phyloP scores from a whole-genome alignment of 2,888 invertebrate species.

The Acanthosepion esculentum region DNA sequence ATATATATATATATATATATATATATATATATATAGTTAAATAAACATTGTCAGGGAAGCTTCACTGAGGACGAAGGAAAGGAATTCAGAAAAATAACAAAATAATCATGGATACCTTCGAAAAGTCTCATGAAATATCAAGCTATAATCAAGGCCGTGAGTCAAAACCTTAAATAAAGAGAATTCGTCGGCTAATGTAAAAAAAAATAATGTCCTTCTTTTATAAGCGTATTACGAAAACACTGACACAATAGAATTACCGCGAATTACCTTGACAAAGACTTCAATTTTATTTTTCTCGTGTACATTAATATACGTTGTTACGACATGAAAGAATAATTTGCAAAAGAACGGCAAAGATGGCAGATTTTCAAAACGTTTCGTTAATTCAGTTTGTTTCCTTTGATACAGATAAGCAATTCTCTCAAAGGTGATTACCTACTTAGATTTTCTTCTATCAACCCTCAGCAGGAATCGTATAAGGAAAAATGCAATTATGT shows the following conservation, averaged over 20 bases:
- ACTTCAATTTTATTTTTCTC: neutral
- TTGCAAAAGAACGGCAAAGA: neutral
- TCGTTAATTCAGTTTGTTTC: neutral
- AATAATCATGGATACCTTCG: no score
- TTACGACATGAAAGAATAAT: neutral
- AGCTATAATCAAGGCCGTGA: no score
- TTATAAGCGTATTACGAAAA: neutral
- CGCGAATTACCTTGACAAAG: neutral
- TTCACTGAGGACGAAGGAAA: no score
- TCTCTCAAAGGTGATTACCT: neutral
- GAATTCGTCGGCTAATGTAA: neutral
- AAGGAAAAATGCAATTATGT: no score
- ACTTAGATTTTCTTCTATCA: no score
- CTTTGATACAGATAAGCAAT: neutral
- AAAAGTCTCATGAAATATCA: no score
- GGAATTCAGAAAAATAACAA: no score
- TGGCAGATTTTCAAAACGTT: neutral
- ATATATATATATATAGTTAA: no score
- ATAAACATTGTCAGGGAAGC: no score
- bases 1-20: slow-evolving; percentile 4
- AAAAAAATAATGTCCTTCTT: neutral
- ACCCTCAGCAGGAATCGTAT: no score
- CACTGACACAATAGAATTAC: neutral
- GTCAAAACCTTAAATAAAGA: no score
- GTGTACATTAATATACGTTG: neutral